Evolutionary conservation across 2,888 invertebrate genomes (phyloP), one percentile per base, ranked within the genome.

Genomic region (Drosophila emarginata): DNA sequence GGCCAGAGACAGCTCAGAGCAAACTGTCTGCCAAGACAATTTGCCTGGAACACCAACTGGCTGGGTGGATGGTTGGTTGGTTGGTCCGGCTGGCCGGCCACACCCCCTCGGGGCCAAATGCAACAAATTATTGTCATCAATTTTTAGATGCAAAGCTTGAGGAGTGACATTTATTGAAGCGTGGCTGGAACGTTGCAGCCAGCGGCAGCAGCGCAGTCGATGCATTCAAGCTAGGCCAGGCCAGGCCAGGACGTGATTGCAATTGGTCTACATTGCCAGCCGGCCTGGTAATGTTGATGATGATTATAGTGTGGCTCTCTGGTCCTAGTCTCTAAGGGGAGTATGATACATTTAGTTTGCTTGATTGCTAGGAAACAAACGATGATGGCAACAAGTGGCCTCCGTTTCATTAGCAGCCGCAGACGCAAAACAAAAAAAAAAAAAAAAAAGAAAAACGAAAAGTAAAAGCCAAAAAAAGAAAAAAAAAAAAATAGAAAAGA

Each of bases 111-210:
- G 71, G 83, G 62, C 74, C 86, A 67, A 80, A 78, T 76, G 79
- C 88, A 86, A 83, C 87, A 87, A 87, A 87, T 87, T 87, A 89
- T 89, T 87, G 87, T 83, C 89, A 87, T 89, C 87, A 87, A 88
- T 87, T 87, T 89, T 86, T 80, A 82, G 83, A 79, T 79, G 80
- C 88, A 86, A 76, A 76, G 87, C 89, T 87, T 76, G 87, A 84
- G 89, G 87, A 87, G 77, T 87, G 87, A 87, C 87, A 87, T 89
- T 89, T 89, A 87, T 87, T 87, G 89, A 86, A 87, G 82, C 87
- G 72, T 89, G 80, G 74, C 78, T 73, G 60, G 37, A 79, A 76
- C 63, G 67, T 51, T 67, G 71, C 7, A 60, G 77, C 69, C 74
- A 23, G 23, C 23, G 23, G 26, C 26, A 26, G 45, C 40, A 37